Base-by-base conservation (phyloP, 2,888 invertebrate genomes). In the Xylota segnis region DNA sequence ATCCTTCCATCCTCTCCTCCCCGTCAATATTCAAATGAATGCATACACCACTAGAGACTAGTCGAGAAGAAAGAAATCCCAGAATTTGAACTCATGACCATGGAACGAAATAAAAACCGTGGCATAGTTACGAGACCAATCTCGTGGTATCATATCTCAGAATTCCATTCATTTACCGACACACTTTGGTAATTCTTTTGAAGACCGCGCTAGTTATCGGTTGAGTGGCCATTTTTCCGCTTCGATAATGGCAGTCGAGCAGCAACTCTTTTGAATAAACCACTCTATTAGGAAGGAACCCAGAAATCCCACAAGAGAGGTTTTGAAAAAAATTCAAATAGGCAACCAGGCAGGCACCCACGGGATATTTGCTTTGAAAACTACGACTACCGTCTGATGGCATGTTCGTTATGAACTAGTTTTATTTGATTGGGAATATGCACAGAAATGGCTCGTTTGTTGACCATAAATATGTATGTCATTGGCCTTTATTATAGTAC, bases 1-100 rank as follows among this genome's bases (percentile, higher is more conserved):
- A 66, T 76, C 50, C 66, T 47, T 66, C n/a, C 45, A 6, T 37
- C 27, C 65, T 6, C 16, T 18, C 29, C 43, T 50, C 37, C 68
- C 37, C 68, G 68, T 77, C 68, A 68, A 77, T 68, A 77, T 77
- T 37, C 68, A 77, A 68, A 77, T 77, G 59, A 59, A 68, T 68
- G 45, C 68, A 37, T 50, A 32, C 68, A 32, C 74, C 23, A 29
- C 27, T n/a, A 59, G 5, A 47, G 50, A 32, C 37, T 45, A 37
- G 29, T 66, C 47, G 56, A 56, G 34, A 40, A 43, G 59, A 65
- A 40, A 43, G 59, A 65, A 75, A 66, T 3, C 16, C 43, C 56
- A 18, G 12, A 14, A 65, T 65, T 47, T 63, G 40, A 61, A 52
- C 12, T 61, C 61, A 14, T 47, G 3, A 14, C 32, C 27, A 40